Evolutionary conservation across 1,140 invertebrate genomes (phyloP).

Genomic region (Hormaphis cornu): DNA sequence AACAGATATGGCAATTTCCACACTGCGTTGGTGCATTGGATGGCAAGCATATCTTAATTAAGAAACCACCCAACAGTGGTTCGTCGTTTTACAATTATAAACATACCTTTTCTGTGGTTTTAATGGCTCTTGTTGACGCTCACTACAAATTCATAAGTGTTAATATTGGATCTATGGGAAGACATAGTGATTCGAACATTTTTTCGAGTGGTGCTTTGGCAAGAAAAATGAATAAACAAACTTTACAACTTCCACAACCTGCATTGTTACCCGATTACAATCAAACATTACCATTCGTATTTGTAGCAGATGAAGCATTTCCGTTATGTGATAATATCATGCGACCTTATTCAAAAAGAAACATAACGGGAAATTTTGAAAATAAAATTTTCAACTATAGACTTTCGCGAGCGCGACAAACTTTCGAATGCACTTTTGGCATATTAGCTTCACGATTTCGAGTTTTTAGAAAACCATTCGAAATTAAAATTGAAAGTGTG

Average conservation of each 20-base stretch:
- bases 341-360: constrained; percentile 44
- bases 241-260: constrained; percentile 2
- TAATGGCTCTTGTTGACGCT: constrained; percentile 35
- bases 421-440: constrained; percentile 48
- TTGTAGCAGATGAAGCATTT: constrained; percentile 48
- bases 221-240: constrained; percentile 35
- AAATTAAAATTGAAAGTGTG: too few species aligned
- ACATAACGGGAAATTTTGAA: constrained; percentile 42
- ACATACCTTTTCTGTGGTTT: constrained; percentile 32
- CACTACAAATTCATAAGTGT: constrained; percentile 35
- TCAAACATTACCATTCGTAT: constrained; percentile 30
- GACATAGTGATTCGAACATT: constrained; percentile 42
- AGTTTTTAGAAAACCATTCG: constrained; percentile 41
- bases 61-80: constrained; percentile 39
- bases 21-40: constrained; percentile 41
- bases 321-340: constrained; percentile 42
- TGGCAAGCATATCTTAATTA: constrained; percentile 42
- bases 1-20: constrained; percentile 38
- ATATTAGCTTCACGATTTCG: constrained; percentile 44
- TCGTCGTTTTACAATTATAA: constrained; percentile 34
- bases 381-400: constrained; percentile 43
- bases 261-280: background rate
- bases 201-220: constrained; percentile 39
- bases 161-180: constrained; percentile 33
- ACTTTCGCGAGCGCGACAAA: constrained; percentile 41